Base-by-base conservation (phyloP, 1,140 invertebrate species). In the Artemia franciscana region DNA sequence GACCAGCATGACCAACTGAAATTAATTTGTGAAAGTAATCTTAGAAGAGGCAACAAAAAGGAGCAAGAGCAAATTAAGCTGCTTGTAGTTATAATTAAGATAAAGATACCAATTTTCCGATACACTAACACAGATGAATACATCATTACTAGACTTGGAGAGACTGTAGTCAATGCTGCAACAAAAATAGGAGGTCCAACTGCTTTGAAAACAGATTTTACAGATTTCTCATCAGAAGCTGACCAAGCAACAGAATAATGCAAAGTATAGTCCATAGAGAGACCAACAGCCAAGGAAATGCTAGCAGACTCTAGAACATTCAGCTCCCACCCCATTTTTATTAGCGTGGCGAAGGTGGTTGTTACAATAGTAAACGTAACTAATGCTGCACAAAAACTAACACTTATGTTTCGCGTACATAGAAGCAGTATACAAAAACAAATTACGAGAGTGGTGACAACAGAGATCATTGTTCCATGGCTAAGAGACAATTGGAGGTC, bases 201-300 rank as follows among this genome's bases (percentile, higher is more conserved):
- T 63, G 85, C 79, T 5, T 80, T 78, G 1, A 93, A 70, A 4
- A 87, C 83, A 69, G 79, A 81, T 67, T 82, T 81, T 0, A 79
- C 68, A 70, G 78, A 66, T 61, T 70, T 70, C 66, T 75, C 69
- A 62, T 74, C 65, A 68, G 76, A 79, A 60, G 73, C 67, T 57
- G 80, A 79, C 72, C 91, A 96, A 68, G 86, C 86, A 58, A 95
- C 81, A 39, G 85, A 85, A 71, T 93, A 96, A 75, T 97, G 91
- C 23, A 98, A 77, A 71, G 90, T 92, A 70, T 93, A 94, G 76
- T 98, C 95, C 30, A 95, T 88, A n/a, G 92, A 86, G 65, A 98
- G 78, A 18, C 95, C 94, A 67, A 98, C 92, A 21, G 92, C 88
- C 21, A 93, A 84, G 2, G 89, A 91, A 58, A 98, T 82, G 25